A percentile compares a stretch with the other conserved stretches of the same genome.
Conservation (phyloP, 2,797 vertebrate genomes). For the Syngnathus acus region DNA sequence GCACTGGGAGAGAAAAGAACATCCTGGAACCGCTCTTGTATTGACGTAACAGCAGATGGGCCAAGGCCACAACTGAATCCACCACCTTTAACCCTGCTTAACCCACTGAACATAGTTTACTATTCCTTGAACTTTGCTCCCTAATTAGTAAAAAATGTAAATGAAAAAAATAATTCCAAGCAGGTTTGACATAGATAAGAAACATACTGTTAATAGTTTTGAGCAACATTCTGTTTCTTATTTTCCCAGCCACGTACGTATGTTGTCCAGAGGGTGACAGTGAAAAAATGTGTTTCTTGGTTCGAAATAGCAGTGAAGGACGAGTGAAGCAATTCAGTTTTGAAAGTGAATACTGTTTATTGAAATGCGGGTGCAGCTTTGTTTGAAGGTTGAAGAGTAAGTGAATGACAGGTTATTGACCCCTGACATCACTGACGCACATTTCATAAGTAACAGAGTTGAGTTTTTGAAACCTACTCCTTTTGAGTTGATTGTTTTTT, state of each 20-base stretch:
- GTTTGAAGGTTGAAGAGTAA: slow-evolving; percentile 22
- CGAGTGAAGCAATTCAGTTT: slow-evolving; percentile 21
- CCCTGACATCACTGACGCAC: slow-evolving; percentile 32
- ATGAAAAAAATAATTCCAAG: not conserved
- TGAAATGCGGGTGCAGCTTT: slow-evolving; percentile 3
- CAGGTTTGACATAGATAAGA: not conserved
- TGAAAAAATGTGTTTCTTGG: not conserved
- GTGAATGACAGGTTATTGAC: slow-evolving; percentile 27
- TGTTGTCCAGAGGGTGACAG: not conserved
- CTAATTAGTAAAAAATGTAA: not conserved
- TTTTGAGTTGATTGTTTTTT: not conserved
- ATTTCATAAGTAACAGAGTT: slow-evolving; percentile 13
- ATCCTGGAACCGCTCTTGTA: no score
- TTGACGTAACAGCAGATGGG: not conserved
- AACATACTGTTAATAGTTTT: not conserved
- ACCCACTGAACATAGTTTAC: not conserved
- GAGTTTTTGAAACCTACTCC: not conserved
- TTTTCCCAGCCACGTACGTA: not conserved
- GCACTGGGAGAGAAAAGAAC: no score
- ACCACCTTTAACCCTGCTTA: not conserved
- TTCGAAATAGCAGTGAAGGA: not conserved
- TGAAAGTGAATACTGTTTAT: slow-evolving; percentile 4
- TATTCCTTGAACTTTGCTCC: not conserved
- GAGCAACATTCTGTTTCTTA: not conserved
- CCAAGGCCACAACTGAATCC: not conserved